Conservation (phyloP, 2,797 vertebrate genomes). For the Danio aesculapii region DNA sequence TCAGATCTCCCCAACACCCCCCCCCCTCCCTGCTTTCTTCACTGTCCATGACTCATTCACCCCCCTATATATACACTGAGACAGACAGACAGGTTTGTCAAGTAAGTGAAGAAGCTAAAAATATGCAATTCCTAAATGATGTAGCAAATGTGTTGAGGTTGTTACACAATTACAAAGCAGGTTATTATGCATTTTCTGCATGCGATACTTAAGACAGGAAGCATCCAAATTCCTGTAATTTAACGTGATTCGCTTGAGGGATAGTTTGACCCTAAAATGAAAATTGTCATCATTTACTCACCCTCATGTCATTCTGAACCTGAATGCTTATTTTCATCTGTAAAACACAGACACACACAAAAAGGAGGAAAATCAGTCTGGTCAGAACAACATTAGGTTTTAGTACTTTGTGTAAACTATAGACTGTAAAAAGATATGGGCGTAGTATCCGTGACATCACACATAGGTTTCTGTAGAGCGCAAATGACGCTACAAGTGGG, state of each 20-base stretch:
- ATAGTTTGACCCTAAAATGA: not conserved
- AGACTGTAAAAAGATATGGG: not conserved
- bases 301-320: not conserved
- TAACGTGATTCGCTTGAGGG: not conserved
- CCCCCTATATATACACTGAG: not conserved
- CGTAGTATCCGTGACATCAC: no score
- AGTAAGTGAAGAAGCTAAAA: conserved; percentile 18
- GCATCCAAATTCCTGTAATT: not conserved
- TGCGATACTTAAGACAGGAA: not conserved
- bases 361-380: not conserved
- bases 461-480: no score
- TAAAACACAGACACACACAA: not conserved
- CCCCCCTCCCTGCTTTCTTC: not conserved
- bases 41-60: conserved; percentile 26
- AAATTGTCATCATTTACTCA: not conserved
- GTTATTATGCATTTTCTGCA: not conserved
- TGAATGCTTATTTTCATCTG: not conserved
- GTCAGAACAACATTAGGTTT: not conserved
- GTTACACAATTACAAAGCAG: not conserved
- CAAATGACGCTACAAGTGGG: no score
- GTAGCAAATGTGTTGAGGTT: not conserved
- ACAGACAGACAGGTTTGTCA: conserved; percentile 30
- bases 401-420: not conserved
- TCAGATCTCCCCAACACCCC: conserved; percentile 25
- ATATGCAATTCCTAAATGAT: conserved; percentile 22